A percentile compares a stretch with the other conserved stretches of the same genome.
These are phyloP conservation scores for Mormyrus lacerda DNA, from an alignment of 2,113 vertebrate genomes.

Conservation along the genomic window DNA sequence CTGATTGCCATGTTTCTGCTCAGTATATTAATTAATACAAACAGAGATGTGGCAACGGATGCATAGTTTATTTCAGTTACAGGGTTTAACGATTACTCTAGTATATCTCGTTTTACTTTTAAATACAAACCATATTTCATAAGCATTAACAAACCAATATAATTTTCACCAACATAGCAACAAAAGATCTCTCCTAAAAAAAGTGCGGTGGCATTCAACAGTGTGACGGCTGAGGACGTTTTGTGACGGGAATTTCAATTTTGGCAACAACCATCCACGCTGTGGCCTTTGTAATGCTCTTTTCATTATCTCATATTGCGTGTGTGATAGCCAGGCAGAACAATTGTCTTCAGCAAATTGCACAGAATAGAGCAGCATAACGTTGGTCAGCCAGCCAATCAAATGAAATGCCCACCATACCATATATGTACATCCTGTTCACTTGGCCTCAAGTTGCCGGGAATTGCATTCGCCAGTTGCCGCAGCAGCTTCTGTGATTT, in stretches of 20 bases:
- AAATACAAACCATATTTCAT: background rate
- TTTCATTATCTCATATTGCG: slow-evolving; percentile 22
- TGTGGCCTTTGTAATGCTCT: background rate
- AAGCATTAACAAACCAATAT: background rate
- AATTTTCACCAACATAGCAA: background rate
- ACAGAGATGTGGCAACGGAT: background rate
- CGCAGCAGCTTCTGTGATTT: slow-evolving; percentile 6
- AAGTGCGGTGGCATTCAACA: background rate
- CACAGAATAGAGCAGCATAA: slow-evolving; percentile 15
- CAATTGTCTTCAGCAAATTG: slow-evolving; percentile 17
- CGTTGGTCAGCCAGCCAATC: slow-evolving; percentile 19
- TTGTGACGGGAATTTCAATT: slow-evolving; percentile 9
- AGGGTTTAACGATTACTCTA: background rate
- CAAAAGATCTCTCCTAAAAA: slow-evolving; percentile 10
- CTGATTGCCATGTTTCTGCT: background rate
- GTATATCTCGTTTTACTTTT: background rate
- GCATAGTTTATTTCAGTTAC: background rate
- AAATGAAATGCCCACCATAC: background rate
- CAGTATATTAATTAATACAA: background rate
- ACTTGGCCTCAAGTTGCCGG: slow-evolving; percentile 20
- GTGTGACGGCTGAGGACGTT: background rate
- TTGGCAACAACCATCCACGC: slow-evolving; percentile 5
- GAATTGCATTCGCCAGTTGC: slow-evolving; percentile 20
- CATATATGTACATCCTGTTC: slow-evolving; percentile 29
- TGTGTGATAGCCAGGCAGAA: slow-evolving; percentile 15